Base-by-base conservation (phyloP, 2,888 invertebrate species). In the Yponomeuta plumbellus region DNA sequence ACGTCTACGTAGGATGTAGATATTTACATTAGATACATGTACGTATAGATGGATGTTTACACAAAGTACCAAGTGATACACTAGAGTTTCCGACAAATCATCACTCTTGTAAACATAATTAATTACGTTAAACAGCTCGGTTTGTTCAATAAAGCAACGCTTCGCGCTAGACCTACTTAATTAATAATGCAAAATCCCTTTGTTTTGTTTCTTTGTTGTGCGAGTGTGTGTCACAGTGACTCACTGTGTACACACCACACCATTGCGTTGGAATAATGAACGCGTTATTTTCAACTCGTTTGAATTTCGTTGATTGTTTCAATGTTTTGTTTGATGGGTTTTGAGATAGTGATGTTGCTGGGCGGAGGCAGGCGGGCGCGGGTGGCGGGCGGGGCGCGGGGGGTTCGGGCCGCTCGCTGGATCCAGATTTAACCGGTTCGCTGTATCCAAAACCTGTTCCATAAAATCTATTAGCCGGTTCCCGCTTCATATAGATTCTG, bases 401-500 rank as follows among this genome's bases (percentile, higher is more conserved):
- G 1, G 44, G 44, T 3, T 44, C 66, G 67, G 69, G 76, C 77
- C 75, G 75, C 79, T 80, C 70, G 67, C 57, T 68, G 63, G 66
- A 71, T 73, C 77, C 71, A 71, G 80, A 72, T 66, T 4, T n/a
- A 70, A 76, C 80, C 74, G 74, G 80, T 76, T 74, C 61, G 11
- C 44, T 52, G 44, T 52, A 13, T 52, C 44, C 13, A 58, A 44
- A 72, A 77, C 81, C 73, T 71, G 80, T 78, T 69, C 67, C 73
- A 78, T 75, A 75, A 75, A 73, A 71, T 72, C 66, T 72, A 76
- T 72, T 75, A 80, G 80, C 44, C 44, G 44, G 77, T 71, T 71
- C 74, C 71, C 72, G 21, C 69, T 71, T 70, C 76, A 76, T 79
- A 61, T 61, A 34, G 44, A 63, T 63, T 40, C 63, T 39, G 40